Evolutionary conservation across 2,888 invertebrate genomes (phyloP), one percentile per base, ranked within the genome.

Genomic region (Heliconius sara): DNA sequence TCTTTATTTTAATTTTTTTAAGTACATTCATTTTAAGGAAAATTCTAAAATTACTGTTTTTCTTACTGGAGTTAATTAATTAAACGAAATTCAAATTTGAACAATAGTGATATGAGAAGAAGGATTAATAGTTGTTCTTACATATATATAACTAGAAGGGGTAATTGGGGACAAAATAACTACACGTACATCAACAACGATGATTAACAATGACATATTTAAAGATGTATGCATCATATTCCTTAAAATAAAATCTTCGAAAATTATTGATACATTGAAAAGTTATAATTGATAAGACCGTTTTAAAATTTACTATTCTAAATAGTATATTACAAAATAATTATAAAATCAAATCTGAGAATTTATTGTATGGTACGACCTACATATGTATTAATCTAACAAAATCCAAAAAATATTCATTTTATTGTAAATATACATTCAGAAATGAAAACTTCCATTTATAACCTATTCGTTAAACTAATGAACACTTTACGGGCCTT

Each of bases 401-500:
- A 60, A 52, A 52, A 60, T 60, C 4, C 3, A 60, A 60, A n/a
- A 60, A 47, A 47, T 16, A 16, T 47, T 47, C 4, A 47, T 16
- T 16, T 47, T 16, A 16, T 13, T 13, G 9, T 57, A 57, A 57
- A 57, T n/a, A 60, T 60, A n/a, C 9, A 60, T 60, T 60, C 10
- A n/a, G 12, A 60, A n/a, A n/a, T n/a, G 0, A n/a, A n/a, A n/a
- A n/a, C 7, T n/a, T 60, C 10, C 3, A n/a, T n/a, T 60, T n/a
- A n/a, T n/a, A 60, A 60, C 0, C 10, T 60, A 16, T 47, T 47
- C 1, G n/a, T 10, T 60, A n/a, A 60, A 63, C 22, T 88, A 92
- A 3, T 74, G 78, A 79, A 74, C 78, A 79, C 78, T 75, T 57
- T 63, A 79, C 0, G 96, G 96, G 79, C 97, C 97, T 85, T 97